These are phyloP conservation scores for Eclectus roratus DNA, from an alignment of 2,113 vertebrate genomes.

Conservation along the genomic window DNA sequence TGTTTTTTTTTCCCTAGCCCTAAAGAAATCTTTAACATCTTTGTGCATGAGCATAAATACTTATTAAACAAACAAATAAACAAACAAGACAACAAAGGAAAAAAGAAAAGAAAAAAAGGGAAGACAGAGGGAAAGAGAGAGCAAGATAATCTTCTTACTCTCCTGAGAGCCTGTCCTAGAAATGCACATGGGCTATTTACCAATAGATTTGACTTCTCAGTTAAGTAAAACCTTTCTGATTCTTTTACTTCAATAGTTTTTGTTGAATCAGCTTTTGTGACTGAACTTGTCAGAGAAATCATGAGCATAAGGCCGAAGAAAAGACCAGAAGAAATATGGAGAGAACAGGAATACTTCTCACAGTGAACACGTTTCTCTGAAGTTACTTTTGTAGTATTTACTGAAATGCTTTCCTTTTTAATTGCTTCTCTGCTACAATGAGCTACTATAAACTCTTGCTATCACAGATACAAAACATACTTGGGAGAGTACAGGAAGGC, in stretches of 20 bases:
- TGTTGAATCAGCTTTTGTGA: not conserved
- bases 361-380: fast-evolving
- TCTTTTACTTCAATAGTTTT: not conserved
- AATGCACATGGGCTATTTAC: not conserved
- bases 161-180: not conserved
- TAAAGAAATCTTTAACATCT: not conserved
- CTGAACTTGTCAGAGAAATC: not conserved
- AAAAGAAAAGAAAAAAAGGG: not conserved
- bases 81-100: not conserved
- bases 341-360: not conserved
- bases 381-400: not conserved
- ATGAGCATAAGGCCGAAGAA: not conserved
- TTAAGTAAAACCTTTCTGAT: not conserved
- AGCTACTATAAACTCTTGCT: not conserved
- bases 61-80: not conserved
- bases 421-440: not conserved
- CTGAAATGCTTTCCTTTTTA: not conserved
- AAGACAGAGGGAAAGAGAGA: not conserved
- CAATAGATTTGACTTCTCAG: not conserved
- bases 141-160: fast-evolving
- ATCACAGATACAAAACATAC: not conserved
- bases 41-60: not conserved
- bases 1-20: not conserved
- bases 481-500: not conserved
- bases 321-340: not conserved